phyloP scores from a whole-genome alignment of 2,113 vertebrate species.

The Pica pica region DNA sequence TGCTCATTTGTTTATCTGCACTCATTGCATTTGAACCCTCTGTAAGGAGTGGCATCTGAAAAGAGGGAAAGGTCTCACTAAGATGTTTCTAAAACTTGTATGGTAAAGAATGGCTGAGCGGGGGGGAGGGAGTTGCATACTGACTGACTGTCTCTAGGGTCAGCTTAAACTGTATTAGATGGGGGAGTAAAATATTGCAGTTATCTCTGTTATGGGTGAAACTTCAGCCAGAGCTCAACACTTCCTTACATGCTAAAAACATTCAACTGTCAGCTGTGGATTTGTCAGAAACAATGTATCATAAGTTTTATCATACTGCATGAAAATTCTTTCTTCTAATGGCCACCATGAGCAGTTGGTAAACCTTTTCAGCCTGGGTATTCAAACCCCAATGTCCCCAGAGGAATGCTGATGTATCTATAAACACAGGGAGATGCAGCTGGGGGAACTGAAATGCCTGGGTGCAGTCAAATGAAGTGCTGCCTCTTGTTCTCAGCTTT shows the following conservation, averaged over 20 bases:
- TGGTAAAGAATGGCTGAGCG: not conserved
- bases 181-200: not conserved
- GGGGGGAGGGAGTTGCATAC: not conserved
- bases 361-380: not conserved
- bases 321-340: not conserved
- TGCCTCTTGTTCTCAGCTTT: not conserved
- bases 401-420: rapidly evolving
- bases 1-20: not conserved
- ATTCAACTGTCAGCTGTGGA: not conserved
- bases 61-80: not conserved
- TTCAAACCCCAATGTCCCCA: not conserved
- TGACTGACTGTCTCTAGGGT: not conserved
- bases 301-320: not conserved
- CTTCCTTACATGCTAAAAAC: not conserved
- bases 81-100: not conserved
- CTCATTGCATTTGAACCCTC: not conserved
- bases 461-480: not conserved
- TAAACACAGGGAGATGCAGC: not conserved
- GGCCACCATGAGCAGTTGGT: not conserved
- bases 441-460: not conserved
- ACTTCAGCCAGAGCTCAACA: not conserved
- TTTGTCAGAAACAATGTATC: not conserved
- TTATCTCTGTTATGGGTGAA: not conserved
- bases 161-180: not conserved
- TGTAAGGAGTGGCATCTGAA: not conserved